phyloP scores from a whole-genome alignment of 1,140 invertebrate genomes.

The Calephelis nemesis region DNA sequence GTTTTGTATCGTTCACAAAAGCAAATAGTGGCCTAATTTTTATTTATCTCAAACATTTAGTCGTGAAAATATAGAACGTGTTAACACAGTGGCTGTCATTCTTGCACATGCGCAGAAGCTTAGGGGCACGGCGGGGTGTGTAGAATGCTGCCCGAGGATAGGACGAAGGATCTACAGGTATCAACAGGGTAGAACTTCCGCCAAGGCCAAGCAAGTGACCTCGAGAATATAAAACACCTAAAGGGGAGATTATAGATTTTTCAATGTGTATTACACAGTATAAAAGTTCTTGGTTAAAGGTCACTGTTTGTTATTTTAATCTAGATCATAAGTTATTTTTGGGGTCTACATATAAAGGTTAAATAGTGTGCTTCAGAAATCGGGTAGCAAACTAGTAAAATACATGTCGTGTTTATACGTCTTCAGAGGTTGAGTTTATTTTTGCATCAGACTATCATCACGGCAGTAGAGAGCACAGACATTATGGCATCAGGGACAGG shows the following conservation, averaged over 20 bases:
- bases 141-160: slow-evolving; percentile 56
- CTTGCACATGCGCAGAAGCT: slow-evolving; percentile 55
- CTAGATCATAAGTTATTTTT: neutral
- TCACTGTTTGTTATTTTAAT: slow-evolving; percentile 5
- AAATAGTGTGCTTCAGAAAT: too few relatives aligned
- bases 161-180: slow-evolving; percentile 59
- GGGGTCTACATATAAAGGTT: too few relatives aligned
- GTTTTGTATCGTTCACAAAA: neutral
- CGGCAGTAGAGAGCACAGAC: too few relatives aligned
- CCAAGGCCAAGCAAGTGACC: slow-evolving; percentile 65
- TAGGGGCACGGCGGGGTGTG: slow-evolving; percentile 66
- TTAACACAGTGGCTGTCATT: slow-evolving; percentile 59
- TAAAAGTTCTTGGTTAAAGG: neutral
- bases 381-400: too few relatives aligned
- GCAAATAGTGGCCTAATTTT: neutral
- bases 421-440: too few relatives aligned
- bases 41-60: slow-evolving; percentile 29
- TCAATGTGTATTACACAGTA: slow-evolving; percentile 20
- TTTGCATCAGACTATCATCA: too few relatives aligned
- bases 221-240: slow-evolving; percentile 24
- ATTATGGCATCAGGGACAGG: too few relatives aligned
- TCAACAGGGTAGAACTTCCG: slow-evolving; percentile 36
- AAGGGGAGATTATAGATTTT: slow-evolving; percentile 25
- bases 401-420: too few relatives aligned
- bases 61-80: slow-evolving; percentile 52